Percentiles rank a stretch among this genome's conserved stretches.
These are phyloP conservation scores for Elaphurus davidianus DNA, from an alignment of 2,113 vertebrate genomes.

Conservation along the genomic window DNA sequence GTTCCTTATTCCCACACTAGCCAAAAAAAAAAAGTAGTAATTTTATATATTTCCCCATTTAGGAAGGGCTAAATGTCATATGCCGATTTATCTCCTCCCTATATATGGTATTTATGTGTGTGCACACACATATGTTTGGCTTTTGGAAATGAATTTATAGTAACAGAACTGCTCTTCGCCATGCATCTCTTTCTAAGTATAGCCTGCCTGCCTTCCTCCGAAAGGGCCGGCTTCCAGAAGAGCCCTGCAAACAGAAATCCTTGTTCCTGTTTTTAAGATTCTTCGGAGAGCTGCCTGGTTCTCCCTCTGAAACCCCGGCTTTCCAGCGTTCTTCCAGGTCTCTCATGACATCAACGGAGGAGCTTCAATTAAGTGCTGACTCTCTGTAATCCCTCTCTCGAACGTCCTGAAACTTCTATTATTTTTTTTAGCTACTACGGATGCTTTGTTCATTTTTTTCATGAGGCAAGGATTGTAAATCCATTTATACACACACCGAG, in stretches of 20 bases:
- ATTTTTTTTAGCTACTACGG: not conserved
- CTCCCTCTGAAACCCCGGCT: not conserved
- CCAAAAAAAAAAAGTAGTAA: not conserved
- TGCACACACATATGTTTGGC: slow-evolving; percentile 58
- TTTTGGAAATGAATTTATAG: slow-evolving; percentile 70
- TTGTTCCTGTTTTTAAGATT: slow-evolving; percentile 55
- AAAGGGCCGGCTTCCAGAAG: slow-evolving; percentile 55
- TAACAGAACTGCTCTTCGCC: slow-evolving; percentile 57
- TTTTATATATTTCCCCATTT: slow-evolving; percentile 43
- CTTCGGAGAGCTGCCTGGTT: slow-evolving; percentile 30
- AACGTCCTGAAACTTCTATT: not conserved
- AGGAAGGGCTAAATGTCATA: slow-evolving; percentile 60
- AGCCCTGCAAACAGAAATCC: slow-evolving; percentile 43
- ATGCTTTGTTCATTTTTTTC: not conserved
- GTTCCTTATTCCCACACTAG: not conserved
- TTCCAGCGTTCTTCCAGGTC: not conserved
- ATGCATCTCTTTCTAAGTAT: slow-evolving; percentile 59
- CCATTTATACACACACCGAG: not conserved
- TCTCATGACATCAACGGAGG: not conserved
- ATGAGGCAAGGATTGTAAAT: not conserved
- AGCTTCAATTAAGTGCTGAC: not conserved
- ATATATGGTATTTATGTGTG: slow-evolving; percentile 51
- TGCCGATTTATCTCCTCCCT: slow-evolving; percentile 33
- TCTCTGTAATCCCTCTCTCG: not conserved
- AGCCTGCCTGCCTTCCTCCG: slow-evolving; percentile 56